A percentile compares a stretch with the other conserved stretches of the same genome.
Conservation (phyloP, 1,140 invertebrate genomes). For the Drosophila tristis region DNA sequence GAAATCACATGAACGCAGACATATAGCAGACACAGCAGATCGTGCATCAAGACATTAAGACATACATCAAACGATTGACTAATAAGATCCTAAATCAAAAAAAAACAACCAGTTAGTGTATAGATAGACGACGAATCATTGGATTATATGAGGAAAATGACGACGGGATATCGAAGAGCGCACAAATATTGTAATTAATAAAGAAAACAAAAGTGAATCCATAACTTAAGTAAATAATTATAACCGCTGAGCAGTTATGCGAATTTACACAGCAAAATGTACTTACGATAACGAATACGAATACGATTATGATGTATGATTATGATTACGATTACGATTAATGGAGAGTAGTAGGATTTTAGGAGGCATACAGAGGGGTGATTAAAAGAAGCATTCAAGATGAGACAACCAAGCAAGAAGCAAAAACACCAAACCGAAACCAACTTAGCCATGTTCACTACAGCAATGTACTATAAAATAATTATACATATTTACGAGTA, state of each 20-base stretch:
- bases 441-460: constrained; percentile 35
- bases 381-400: neutral
- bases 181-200: constrained; percentile 77
- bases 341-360: constrained; percentile 1
- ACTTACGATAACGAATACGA: constrained; percentile 40
- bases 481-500: neutral
- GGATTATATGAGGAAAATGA: constrained; percentile 16
- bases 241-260: constrained; percentile 55
- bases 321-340: constrained; percentile 31
- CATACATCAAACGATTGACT: constrained; percentile 15
- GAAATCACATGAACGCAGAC: constrained; percentile 9
- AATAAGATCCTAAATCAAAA: constrained; percentile 53
- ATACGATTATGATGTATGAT: constrained; percentile 21
- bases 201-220: constrained; percentile 51
- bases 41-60: constrained; percentile 15
- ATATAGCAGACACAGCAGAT: constrained; percentile 12
- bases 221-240: constrained; percentile 68
- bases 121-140: constrained; percentile 57
- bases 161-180: constrained; percentile 71
- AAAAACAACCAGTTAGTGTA: constrained; percentile 54
- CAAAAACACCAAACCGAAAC: constrained; percentile 21
- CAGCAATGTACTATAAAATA: constrained; percentile 44
- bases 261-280: constrained; percentile 53
- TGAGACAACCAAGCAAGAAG: constrained; percentile 9
- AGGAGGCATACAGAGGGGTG: constrained; percentile 5